Conservation (phyloP, 1,140 invertebrate genomes). For the Ooceraea biroi region DNA sequence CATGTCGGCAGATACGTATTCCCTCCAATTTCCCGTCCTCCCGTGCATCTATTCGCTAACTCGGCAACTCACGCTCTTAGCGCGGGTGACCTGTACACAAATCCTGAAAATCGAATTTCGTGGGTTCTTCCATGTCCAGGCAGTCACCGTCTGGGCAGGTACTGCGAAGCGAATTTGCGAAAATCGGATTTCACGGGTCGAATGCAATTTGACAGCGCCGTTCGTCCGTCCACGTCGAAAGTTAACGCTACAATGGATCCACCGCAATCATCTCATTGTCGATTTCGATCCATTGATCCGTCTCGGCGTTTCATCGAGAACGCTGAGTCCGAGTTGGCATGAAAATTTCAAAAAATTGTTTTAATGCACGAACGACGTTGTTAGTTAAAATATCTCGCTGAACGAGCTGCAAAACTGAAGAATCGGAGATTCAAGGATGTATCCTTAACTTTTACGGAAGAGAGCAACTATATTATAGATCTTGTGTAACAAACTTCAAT, state of each 20-base stretch:
- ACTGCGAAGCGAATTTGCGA: constrained; percentile 64
- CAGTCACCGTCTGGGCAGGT: constrained; percentile 31
- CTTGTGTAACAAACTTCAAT: background rate
- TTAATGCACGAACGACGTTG: background rate
- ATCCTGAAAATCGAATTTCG: constrained; percentile 70
- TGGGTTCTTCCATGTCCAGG: constrained; percentile 43
- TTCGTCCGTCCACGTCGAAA: constrained; percentile 54
- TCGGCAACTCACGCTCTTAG: constrained; percentile 50
- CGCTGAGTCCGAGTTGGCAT: background rate
- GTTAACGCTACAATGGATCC: constrained; percentile 65
- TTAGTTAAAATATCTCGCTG: background rate
- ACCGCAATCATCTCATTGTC: constrained; percentile 69
- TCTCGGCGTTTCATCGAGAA: constrained; percentile 27
- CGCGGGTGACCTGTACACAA: constrained; percentile 65
- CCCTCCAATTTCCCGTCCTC: constrained; percentile 47
- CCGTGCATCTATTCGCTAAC: constrained; percentile 51
- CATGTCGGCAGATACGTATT: constrained; percentile 11
- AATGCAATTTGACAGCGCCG: constrained; percentile 66
- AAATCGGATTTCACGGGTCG: constrained; percentile 69
- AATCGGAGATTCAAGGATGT: background rate
- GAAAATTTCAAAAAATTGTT: background rate
- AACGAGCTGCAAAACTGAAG: background rate
- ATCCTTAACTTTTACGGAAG: background rate
- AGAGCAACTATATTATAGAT: too few species aligned
- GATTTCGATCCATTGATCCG: constrained; percentile 69